phyloP scores from a whole-genome alignment of 2,113 vertebrate species.

The Thalassoma bifasciatum region DNA sequence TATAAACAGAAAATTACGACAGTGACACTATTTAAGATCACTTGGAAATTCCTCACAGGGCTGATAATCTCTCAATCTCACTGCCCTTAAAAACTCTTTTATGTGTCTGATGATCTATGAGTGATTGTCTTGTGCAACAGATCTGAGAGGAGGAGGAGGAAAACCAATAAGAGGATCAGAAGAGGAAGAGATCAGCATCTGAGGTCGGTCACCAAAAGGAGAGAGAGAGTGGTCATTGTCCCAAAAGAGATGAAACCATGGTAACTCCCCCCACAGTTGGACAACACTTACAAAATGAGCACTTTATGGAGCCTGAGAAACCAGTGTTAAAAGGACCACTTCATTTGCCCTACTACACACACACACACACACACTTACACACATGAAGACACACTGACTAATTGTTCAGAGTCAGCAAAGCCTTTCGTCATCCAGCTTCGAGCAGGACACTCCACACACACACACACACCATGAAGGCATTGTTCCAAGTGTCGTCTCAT shows the following conservation, averaged over 20 bases:
- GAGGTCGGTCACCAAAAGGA: slow-evolving; percentile 34
- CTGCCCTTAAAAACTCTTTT: no score
- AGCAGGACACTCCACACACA: slow-evolving; percentile 25
- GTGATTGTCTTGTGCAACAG: neutral
- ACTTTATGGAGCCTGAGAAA: slow-evolving; percentile 63
- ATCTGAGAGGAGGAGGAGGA: neutral
- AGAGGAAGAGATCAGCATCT: slow-evolving; percentile 26
- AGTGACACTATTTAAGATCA: no score
- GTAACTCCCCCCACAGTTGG: slow-evolving; percentile 73
- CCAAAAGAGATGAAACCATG: slow-evolving; percentile 77
- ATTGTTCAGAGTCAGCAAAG: slow-evolving; percentile 74
- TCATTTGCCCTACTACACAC: slow-evolving; percentile 37
- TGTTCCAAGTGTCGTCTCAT: slow-evolving; percentile 45
- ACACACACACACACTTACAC: slow-evolving; percentile 45
- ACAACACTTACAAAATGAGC: slow-evolving; percentile 69
- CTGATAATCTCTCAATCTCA: no score
- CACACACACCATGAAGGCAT: slow-evolving; percentile 45
- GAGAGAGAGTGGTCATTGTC: slow-evolving; percentile 68
- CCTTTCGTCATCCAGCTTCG: slow-evolving; percentile 37
- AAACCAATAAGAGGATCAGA: slow-evolving; percentile 4
- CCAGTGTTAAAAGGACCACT: slow-evolving; percentile 15
- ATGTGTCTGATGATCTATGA: no score
- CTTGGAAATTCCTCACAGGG: no score
- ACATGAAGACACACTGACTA: slow-evolving; percentile 68
- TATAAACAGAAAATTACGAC: no score